Base-by-base conservation (phyloP, 1,140 invertebrate genomes). In the Mizuhopecten yessoensis region DNA sequence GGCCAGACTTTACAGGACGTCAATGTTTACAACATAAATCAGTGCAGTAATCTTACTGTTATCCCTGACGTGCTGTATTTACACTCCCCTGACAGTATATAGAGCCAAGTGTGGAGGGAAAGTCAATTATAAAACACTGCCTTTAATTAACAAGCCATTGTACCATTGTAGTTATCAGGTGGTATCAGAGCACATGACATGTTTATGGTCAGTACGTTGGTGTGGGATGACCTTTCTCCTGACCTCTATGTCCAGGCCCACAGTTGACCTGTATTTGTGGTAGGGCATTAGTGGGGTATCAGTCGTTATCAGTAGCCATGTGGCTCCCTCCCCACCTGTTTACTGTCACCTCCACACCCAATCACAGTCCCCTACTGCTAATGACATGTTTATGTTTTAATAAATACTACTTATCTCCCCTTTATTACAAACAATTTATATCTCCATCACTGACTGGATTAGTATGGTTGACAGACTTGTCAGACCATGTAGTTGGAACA, bases 1-100 rank as follows among this genome's bases (percentile, higher is more conserved):
- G n/a, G n/a, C n/a, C n/a, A n/a, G n/a, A n/a, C 29, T 45, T n/a
- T 75, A 29, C 23, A 75, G n/a, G 57, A 29, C 23, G 29, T 75
- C 57, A 75, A 75, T 75, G 57, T 75, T 75, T 75, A 75, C 57
- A 75, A 75, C n/a, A 75, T 75, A 75, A 75, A 75, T 75, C n/a
- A 29, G 0, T 23, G n/a, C 5, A 17, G 57, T 29, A 29, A 75
- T 75, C 57, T 17, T 9, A 5, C 57, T 75, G 23, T 23, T 75
- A 75, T 75, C 57, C 57, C 57, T n/a, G 29, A 75, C 2, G 57
- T 75, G 57, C 29, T 75, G 57, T 75, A 75, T 75, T 75, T 75
- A 75, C 57, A 75, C 57, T 29, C n/a, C 57, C n/a, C 57, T 29
- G 57, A 75, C 57, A 75, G 23, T 29, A 17, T 75, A 75, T n/a